Conservation (phyloP, 35 echinoderm and acorn worm genomes). For the Ptychodera flava region DNA sequence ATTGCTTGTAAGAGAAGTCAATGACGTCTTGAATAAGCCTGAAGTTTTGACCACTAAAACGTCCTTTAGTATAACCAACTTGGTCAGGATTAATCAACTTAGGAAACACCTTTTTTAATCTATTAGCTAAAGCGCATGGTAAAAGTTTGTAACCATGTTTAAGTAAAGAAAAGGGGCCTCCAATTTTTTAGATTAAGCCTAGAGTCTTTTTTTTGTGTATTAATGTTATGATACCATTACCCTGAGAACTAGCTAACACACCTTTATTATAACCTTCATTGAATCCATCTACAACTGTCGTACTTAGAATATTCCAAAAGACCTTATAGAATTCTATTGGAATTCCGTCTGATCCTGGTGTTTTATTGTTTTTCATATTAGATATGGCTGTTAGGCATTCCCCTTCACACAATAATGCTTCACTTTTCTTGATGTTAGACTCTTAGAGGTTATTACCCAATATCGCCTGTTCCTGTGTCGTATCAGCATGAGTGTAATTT, state of each 20-base stretch:
- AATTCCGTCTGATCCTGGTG: slow-evolving; percentile 13
- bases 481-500: too few species aligned
- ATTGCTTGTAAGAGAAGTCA: background rate
- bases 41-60: background rate
- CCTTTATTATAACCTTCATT: background rate
- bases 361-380: slow-evolving; percentile 20
- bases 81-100: background rate
- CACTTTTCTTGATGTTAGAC: too few species aligned
- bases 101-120: background rate
- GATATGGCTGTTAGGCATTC: slow-evolving; percentile 21
- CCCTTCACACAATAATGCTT: slow-evolving; percentile 19
- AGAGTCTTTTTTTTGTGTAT: background rate
- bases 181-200: background rate
- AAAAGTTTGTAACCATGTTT: background rate
- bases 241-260: background rate
- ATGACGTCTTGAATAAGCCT: background rate
- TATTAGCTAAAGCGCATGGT: background rate
- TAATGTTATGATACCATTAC: background rate
- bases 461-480: too few species aligned
- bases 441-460: too few species aligned
- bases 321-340: slow-evolving; percentile 9
- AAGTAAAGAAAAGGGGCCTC: background rate
- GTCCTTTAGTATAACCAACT: background rate
- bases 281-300: background rate
- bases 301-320: background rate